Percentiles rank a stretch among this genome's conserved stretches.
phyloP scores from a whole-genome alignment of 2,113 vertebrate species.

The Herpailurus yagouaroundi region DNA sequence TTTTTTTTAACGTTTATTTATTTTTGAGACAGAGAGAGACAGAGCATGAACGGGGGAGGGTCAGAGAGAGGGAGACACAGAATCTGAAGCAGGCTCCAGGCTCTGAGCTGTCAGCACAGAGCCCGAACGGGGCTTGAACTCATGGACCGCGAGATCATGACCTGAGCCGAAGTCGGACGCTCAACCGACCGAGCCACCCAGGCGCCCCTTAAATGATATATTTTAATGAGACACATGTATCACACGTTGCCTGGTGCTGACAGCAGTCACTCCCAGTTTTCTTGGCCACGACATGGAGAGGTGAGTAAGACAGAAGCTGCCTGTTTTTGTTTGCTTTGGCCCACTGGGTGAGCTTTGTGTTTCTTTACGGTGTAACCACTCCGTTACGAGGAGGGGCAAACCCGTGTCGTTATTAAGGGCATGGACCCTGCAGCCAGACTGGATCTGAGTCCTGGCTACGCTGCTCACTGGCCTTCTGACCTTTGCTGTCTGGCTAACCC shows the following conservation, averaged over 20 bases:
- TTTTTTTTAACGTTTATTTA: neutral
- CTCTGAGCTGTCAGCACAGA: too few species aligned
- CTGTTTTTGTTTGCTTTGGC: neutral
- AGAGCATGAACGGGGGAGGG: too few species aligned
- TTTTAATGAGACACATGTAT: constrained; percentile 65
- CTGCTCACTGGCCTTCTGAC: neutral
- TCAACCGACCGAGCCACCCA: too few species aligned
- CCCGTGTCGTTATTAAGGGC: fast-evolving
- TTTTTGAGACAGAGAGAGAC: too few species aligned
- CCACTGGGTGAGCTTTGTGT: neutral
- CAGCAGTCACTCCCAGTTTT: constrained; percentile 49
- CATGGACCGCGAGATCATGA: too few species aligned
- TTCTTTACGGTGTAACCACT: neutral
- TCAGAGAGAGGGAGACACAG: too few species aligned
- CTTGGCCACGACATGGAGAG: neutral
- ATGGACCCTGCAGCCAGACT: neutral
- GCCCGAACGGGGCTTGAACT: too few species aligned
- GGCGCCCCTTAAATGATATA: neutral
- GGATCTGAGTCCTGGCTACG: neutral
- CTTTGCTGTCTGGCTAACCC: neutral
- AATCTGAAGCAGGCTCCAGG: too few species aligned
- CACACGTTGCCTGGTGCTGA: neutral
- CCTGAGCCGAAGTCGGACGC: too few species aligned
- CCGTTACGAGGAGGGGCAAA: neutral
- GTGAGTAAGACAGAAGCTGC: neutral